Conservation (phyloP, 1,140 invertebrate species). For the Leptopilina boulardi region DNA sequence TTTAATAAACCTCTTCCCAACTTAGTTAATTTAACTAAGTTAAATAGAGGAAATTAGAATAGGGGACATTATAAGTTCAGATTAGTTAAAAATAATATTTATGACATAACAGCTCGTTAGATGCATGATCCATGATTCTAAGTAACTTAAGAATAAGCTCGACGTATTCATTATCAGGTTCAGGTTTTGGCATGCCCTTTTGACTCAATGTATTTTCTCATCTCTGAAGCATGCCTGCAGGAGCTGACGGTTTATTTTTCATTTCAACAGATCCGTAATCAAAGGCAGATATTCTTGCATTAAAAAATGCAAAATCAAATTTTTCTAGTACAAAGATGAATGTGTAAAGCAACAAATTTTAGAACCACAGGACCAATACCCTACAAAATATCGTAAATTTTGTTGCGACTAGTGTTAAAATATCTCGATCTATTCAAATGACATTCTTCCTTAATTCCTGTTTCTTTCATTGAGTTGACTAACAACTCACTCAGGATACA, state of each 20-base stretch:
- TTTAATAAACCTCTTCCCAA: too few species aligned
- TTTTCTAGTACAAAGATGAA: conserved; percentile 29
- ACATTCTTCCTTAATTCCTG: conserved; percentile 31
- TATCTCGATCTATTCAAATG: conserved; percentile 46
- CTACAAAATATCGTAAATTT: conserved; percentile 51
- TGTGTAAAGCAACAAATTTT: conserved; percentile 21
- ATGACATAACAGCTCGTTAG: too few species aligned
- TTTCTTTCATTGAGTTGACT: neutral
- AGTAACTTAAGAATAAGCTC: conserved; percentile 17
- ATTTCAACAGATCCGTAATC: conserved; percentile 51
- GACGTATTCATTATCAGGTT: neutral
- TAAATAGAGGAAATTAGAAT: too few species aligned
- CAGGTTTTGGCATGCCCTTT: conserved; percentile 49
- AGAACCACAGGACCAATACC: conserved; percentile 43
- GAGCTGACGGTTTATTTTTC: conserved; percentile 53
- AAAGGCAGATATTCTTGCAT: conserved; percentile 46
- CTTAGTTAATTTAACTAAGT: too few species aligned
- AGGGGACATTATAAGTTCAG: too few species aligned
- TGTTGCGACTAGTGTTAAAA: conserved; percentile 57
- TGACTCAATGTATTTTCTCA: conserved; percentile 47
- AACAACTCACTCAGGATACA: conserved; percentile 1
- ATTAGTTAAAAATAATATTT: too few species aligned
- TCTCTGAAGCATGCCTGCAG: conserved; percentile 43
- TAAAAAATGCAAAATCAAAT: conserved; percentile 41
- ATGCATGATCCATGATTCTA: neutral